Evolutionary conservation across 2,888 invertebrate genomes (phyloP), one percentile per base, ranked within the genome.

Genomic region (Candidula unifasciata): DNA sequence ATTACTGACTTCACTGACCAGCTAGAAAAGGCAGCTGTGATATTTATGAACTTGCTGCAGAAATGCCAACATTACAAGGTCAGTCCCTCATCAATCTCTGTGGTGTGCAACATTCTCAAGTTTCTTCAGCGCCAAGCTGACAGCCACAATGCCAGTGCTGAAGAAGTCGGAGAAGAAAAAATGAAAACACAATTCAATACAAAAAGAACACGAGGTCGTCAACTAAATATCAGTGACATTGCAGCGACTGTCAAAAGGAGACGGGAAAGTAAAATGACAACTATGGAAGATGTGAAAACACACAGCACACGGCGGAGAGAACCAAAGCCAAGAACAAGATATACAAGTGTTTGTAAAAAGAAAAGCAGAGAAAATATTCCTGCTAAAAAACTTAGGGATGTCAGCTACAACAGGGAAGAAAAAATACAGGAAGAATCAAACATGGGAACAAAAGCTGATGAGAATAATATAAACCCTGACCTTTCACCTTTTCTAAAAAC

Each of bases 1-100:
- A 27, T 0, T n/a, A 44, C n/a, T 30, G 68, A 80, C 27, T 80
- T 68, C 64, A 68, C 52, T n/a, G 52, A 1, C 16, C 30, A 33
- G 33, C 80, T 80, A 27, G 80, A 80, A 71, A 57, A 80, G 27
- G 71, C 80, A 24, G 80, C 71, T 10, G 18, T 18, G 13, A 13
- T 80, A 13, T 80, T 80, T n/a, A 57, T 80, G 33, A 33, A 18
- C 24, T 27, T 71, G 54, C 71, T 80, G 10, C 71, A 71, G 69
- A 52, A 24, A 18, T 71, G 71, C 33, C 30, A 30, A 52, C n/a
- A 57, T n/a, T 71, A 24, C 35, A 71, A 80, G 2, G 44, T 35
- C 13, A 30, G 57, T 1, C 71, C 71, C 1, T 80, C 80, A 2
- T 69, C 80, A 2, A 71, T 80, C 35, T 71, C 69, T 10, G 13